Conservation (phyloP, 2,113 vertebrate genomes). For the Axis porcinus region DNA sequence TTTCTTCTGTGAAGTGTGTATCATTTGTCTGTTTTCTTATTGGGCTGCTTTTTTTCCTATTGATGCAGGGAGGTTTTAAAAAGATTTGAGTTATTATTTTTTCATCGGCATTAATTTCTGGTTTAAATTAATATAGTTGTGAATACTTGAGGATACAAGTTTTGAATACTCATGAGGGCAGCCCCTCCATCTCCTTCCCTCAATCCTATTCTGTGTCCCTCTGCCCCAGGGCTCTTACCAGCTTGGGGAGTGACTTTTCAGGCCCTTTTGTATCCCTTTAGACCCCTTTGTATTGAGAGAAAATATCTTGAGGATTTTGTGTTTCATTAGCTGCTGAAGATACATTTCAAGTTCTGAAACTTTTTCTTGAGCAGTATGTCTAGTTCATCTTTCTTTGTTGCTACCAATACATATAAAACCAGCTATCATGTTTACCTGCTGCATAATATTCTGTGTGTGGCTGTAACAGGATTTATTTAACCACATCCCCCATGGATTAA, state of each 20-base stretch:
- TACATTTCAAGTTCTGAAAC: neutral
- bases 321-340: neutral
- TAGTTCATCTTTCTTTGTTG: neutral
- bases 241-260: neutral
- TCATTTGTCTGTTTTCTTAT: neutral
- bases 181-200: neutral
- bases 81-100: neutral
- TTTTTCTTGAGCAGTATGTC: neutral
- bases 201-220: neutral
- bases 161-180: neutral
- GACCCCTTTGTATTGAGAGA: neutral
- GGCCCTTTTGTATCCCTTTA: neutral
- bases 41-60: neutral
- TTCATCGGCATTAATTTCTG: neutral
- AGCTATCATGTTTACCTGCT: neutral
- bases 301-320: neutral
- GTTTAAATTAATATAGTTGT: neutral
- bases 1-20: neutral
- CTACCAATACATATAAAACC: neutral
- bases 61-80: neutral
- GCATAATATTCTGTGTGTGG: neutral
- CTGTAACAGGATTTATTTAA: neutral
- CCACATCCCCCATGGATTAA: neutral
- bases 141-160: neutral
- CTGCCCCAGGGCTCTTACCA: neutral